These are phyloP conservation scores for Empidonax traillii DNA, from an alignment of 2,113 vertebrate species.

Conservation along the genomic window DNA sequence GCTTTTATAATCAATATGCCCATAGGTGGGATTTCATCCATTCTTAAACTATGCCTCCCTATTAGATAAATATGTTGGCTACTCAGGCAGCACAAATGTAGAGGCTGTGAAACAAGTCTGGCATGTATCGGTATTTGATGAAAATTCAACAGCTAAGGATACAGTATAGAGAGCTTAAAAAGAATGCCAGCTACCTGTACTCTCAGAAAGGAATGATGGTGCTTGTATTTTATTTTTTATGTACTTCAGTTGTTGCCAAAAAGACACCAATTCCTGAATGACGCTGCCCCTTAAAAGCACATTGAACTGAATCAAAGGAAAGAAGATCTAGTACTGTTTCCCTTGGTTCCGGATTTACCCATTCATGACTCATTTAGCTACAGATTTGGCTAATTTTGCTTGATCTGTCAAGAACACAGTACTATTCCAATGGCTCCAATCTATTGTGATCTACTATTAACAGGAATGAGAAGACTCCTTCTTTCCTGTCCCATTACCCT, in stretches of 20 bases:
- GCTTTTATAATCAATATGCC: background rate
- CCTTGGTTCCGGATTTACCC: background rate
- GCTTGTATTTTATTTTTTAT: background rate
- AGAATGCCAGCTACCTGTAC: background rate
- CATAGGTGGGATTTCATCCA: background rate
- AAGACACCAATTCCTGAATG: background rate
- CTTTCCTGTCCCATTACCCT: background rate
- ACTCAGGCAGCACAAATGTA: background rate
- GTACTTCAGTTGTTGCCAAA: background rate
- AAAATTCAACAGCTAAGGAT: background rate
- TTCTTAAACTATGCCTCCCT: background rate
- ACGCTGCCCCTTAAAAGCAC: background rate
- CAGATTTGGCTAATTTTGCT: background rate
- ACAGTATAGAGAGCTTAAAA: background rate
- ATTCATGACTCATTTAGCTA: background rate
- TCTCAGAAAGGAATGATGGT: background rate
- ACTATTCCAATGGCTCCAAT: background rate
- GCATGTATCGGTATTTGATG: background rate
- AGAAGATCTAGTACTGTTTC: background rate
- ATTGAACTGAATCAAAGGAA: background rate
- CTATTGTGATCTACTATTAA: background rate
- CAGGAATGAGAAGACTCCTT: background rate
- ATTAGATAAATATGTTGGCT: background rate
- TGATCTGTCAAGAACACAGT: background rate
- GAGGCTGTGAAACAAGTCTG: background rate